These are phyloP conservation scores for Meteorus colon DNA, from an alignment of 2,888 invertebrate species.

Conservation along the genomic window DNA sequence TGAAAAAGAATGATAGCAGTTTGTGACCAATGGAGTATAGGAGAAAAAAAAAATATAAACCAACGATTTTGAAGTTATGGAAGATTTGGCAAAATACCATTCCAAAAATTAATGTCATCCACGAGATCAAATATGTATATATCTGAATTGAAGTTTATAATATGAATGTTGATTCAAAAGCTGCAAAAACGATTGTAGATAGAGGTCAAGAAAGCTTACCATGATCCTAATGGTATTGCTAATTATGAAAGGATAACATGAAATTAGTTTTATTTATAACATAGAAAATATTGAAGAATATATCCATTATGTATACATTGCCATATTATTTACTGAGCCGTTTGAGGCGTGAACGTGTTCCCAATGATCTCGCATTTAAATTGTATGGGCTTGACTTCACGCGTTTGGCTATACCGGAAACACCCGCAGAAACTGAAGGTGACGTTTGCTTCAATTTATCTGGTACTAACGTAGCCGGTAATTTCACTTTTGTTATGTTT, in stretches of 20 bases:
- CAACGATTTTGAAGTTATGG: neutral
- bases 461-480: slow-evolving; percentile 43
- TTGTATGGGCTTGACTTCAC: slow-evolving; percentile 67
- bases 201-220: neutral
- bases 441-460: slow-evolving; percentile 49
- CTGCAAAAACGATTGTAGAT: neutral
- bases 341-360: slow-evolving; percentile 69
- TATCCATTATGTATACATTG: neutral
- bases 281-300: slow-evolving; percentile 15
- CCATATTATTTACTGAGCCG: slow-evolving; percentile 65
- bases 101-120: neutral
- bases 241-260: neutral
- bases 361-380: slow-evolving; percentile 65
- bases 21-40: neutral
- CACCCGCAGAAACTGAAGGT: slow-evolving; percentile 31
- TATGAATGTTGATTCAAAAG: neutral
- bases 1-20: neutral
- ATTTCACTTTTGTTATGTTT: slow-evolving; percentile 34
- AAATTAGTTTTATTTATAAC: slow-evolving; percentile 16
- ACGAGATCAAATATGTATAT: neutral
- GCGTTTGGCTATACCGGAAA: slow-evolving; percentile 64
- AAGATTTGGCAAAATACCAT: neutral
- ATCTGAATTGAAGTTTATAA: neutral
- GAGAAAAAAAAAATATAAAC: neutral
- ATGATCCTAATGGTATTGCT: neutral